These are phyloP conservation scores for Xestia c-nigrum DNA, from an alignment of 2,888 invertebrate genomes.

Conservation along the genomic window DNA sequence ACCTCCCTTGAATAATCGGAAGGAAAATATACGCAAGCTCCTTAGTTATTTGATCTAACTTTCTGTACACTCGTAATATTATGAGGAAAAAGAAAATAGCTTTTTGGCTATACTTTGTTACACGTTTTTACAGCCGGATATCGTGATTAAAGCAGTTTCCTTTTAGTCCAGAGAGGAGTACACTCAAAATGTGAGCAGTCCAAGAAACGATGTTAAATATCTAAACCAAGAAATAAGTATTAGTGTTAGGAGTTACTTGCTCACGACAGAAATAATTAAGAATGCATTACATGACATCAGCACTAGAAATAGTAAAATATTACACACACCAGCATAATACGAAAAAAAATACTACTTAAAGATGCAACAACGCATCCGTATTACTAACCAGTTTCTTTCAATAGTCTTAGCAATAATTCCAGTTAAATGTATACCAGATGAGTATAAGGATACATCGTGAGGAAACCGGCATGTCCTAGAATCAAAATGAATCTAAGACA, in stretches of 20 bases:
- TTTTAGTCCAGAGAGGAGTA: background rate
- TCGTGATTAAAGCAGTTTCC: background rate
- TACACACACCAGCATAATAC: slow-evolving; percentile 1
- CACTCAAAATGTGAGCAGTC: background rate
- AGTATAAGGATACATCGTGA: too few relatives aligned
- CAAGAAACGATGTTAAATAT: background rate
- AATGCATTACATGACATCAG: slow-evolving; percentile 40
- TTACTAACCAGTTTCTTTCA: background rate
- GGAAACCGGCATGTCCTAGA: too few relatives aligned
- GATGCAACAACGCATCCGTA: slow-evolving; percentile 7
- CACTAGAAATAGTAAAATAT: slow-evolving; percentile 20
- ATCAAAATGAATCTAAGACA: too few relatives aligned
- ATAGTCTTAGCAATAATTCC: background rate
- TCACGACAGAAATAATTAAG: slow-evolving; percentile 23
- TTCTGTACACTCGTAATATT: background rate
- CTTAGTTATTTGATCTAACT: background rate
- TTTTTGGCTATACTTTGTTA: background rate
- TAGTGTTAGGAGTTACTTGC: slow-evolving; percentile 1
- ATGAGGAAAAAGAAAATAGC: background rate
- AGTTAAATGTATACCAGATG: background rate
- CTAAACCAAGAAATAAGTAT: background rate
- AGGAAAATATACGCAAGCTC: background rate
- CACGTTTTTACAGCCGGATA: background rate
- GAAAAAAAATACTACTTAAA: slow-evolving; percentile 12
- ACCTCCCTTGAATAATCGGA: too few relatives aligned